Base-by-base conservation (phyloP, 2,888 invertebrate genomes). In the Agelastica alni region DNA sequence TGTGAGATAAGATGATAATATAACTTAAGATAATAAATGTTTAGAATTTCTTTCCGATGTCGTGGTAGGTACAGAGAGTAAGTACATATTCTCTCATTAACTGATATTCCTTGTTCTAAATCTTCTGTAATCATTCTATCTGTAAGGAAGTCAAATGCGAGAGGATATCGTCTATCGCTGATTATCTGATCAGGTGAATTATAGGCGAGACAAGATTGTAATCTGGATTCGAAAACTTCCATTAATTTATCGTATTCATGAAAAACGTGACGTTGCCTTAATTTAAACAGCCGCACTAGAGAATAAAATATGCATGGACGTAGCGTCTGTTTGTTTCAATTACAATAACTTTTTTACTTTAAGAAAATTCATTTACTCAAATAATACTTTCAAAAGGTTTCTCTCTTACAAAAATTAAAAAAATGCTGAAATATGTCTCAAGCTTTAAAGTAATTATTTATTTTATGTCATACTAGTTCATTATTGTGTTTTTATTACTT, bases 211-310 rank as follows among this genome's bases (percentile, higher is more conserved):
- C 34, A 45, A 51, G 56, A 54, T 53, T 34, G 51, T 49, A 54
- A 59, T 59, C 56, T 45, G 20, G 13, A 17, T 51, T 48, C 46
- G 45, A 56, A 59, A 59, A 59, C 51, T 44, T 48, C 49, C 22
- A 51, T 58, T 59, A 56, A 58, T 58, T 55, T 56, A 55, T 55
- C 41, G 30, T 51, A 59, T 59, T 59, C 58, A 55, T 59, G 61
- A 56, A 61, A 57, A 59, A 52, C 61, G 61, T 61, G 61, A 61
- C 57, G 56, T 16, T 54, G 61, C 51, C 48, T 61, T 58, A 58
- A 58, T 56, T 58, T 49, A 61, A 61, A 61, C 53, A 34, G 32
- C 54, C 51, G 42, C 51, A 34, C 37, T 46, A 22, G 51, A 43
- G 32, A 18, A 53, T 34, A 37, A 42, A 37, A 26, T 51, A 43